Evolutionary conservation across 2,113 vertebrate species (phyloP).

Genomic region (Siniperca knerii): DNA sequence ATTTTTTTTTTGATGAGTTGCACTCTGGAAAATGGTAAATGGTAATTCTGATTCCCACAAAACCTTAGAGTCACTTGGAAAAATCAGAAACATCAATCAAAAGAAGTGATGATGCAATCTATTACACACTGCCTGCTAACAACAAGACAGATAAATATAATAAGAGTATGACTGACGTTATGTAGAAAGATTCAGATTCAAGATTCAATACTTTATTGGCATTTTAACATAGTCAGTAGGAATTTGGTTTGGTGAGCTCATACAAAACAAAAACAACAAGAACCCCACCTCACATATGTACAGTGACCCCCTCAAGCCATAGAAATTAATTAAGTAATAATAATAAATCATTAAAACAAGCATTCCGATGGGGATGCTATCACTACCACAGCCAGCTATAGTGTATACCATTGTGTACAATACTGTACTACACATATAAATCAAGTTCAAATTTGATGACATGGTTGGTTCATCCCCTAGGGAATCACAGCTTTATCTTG

Average conservation of each 20-base stretch:
- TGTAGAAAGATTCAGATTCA: not conserved
- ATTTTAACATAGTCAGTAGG: too few relatives aligned
- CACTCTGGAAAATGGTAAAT: not conserved
- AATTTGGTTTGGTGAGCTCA: too few relatives aligned
- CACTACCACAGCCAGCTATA: too few relatives aligned
- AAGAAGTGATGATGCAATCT: not conserved
- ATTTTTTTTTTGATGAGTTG: not conserved
- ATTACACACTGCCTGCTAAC: not conserved
- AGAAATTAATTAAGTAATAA: too few relatives aligned
- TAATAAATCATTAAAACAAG: too few relatives aligned
- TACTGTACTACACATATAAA: not conserved
- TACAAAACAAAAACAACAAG: too few relatives aligned
- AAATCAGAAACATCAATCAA: not conserved
- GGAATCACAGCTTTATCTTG: not conserved
- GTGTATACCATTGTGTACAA: not conserved
- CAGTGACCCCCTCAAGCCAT: too few relatives aligned
- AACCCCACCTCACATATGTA: too few relatives aligned
- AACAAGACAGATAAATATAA: not conserved
- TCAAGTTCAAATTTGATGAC: not conserved
- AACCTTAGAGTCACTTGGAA: not conserved
- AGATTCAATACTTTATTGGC: too few relatives aligned
- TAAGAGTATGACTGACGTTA: not conserved
- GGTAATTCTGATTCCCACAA: not conserved
- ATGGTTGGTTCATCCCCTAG: too few relatives aligned
- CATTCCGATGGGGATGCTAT: too few relatives aligned